Evolutionary conservation across 2,888 invertebrate genomes (phyloP), one percentile per base, ranked within the genome.

Genomic region (Drosophila ustulata): DNA sequence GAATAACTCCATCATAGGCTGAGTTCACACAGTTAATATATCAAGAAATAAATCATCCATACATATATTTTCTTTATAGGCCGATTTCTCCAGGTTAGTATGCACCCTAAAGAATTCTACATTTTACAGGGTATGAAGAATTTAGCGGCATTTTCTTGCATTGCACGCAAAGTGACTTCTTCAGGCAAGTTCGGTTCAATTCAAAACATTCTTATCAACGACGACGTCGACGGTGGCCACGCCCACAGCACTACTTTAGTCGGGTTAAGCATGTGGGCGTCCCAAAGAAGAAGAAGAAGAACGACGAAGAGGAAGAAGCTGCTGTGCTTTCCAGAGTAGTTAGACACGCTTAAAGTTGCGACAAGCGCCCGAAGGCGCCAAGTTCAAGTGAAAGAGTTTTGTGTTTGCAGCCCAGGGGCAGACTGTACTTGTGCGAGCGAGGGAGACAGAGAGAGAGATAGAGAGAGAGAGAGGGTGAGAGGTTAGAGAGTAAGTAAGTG

Each of bases 361-460:
- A 43, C 18, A 50, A 57, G 63, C 9, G 62, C 30, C 37, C 18
- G 26, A 34, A 34, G 49, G 28, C 53, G 53, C 52, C 8, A n/a
- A 45, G 47, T 56, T 56, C 32, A 43, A 45, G 46, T 47, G 28
- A 72, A 73, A 56, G 49, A 52, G 75, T 49, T 52, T 49, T 45
- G 34, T 45, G 34, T 34, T 58, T 58, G 9, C n/a, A 7, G 13
- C 65, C 66, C 45, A 26, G 30, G 9, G 53, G 51, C 56, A 30
- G n/a, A 71, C 58, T 30, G 37, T 71, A 37, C 34, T 66, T 66
- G 23, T 47, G 26, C 13, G 41, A 41, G 9, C 37, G 3, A 52
- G 37, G n/a, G n/a, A n/a, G n/a, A n/a, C n/a, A 28, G 0, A 25
- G 23, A 8, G 23, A 8, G 1, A 9, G 7, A 18, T 11, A 32